phyloP scores from a whole-genome alignment of 2,797 vertebrate genomes.

The Sebastes iracundus region DNA sequence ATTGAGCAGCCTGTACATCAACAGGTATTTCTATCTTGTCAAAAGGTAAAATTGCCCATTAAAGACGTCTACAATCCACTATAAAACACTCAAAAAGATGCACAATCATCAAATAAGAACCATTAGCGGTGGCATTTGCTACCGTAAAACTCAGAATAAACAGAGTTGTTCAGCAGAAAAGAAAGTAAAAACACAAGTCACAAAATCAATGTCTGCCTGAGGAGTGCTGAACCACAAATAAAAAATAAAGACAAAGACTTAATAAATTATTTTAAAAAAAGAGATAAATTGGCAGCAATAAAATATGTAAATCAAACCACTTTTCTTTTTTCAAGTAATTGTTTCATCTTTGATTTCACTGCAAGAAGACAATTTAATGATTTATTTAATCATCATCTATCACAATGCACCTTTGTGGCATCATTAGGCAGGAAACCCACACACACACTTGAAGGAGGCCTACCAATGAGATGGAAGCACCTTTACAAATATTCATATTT shows the following conservation, averaged over 20 bases:
- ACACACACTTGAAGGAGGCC: neutral
- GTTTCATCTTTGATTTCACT: neutral
- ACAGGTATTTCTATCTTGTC: neutral
- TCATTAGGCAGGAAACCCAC: no score
- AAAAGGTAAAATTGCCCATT: neutral
- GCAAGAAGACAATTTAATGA: neutral
- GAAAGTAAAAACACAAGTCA: conserved; percentile 12
- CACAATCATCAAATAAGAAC: conserved; percentile 26
- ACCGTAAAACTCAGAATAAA: conserved; percentile 50
- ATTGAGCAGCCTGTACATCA: neutral
- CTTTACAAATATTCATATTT: neutral
- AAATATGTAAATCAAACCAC: neutral
- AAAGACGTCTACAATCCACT: conserved; percentile 1
- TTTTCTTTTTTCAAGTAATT: no score
- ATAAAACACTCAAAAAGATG: conserved; percentile 32
- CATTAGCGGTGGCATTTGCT: conserved; percentile 9
- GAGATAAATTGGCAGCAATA: no score
- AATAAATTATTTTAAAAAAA: no score
- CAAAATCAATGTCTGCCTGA: conserved; percentile 38
- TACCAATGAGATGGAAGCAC: neutral
- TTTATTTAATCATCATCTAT: no score
- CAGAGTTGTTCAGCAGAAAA: conserved; percentile 30
- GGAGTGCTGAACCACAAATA: conserved; percentile 34
- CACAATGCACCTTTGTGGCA: no score
- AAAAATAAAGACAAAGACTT: neutral